Conservation (phyloP, 2,888 invertebrate species). For the Epinotia brunnichana region DNA sequence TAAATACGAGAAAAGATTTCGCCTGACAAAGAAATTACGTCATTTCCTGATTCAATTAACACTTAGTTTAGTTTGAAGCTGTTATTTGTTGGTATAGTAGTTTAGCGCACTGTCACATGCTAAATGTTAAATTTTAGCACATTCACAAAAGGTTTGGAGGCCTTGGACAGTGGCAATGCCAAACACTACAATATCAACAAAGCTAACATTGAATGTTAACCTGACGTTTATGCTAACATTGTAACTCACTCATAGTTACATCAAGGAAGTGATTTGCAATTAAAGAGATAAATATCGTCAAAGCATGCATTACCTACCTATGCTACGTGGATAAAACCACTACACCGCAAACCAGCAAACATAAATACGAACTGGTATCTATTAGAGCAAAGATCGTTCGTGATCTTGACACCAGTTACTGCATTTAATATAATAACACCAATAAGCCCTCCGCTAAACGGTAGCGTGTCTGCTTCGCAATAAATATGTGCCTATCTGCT, state of each 20-base stretch:
- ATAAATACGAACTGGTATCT: constrained; percentile 42
- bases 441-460: constrained; percentile 48
- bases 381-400: constrained; percentile 43
- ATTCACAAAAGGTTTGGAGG: constrained; percentile 16
- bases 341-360: constrained; percentile 27
- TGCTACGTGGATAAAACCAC: constrained; percentile 32
- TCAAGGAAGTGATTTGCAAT: constrained; percentile 47
- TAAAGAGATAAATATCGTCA: constrained; percentile 41
- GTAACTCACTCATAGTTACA: constrained; percentile 34
- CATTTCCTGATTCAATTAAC: constrained; percentile 10
- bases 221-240: constrained; percentile 8
- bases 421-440: constrained; percentile 51
- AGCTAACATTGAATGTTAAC: not conserved
- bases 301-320: constrained; percentile 14
- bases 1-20: not conserved
- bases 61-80: constrained; percentile 21
- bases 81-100: not conserved
- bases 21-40: constrained; percentile 3
- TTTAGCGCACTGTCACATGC: constrained; percentile 5
- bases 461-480: constrained; percentile 52
- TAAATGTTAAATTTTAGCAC: constrained; percentile 26
- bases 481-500: constrained; percentile 58
- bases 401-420: constrained; percentile 50
- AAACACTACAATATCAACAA: not conserved
- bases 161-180: not conserved